These are phyloP conservation scores for Pomacea maculata DNA, from an alignment of 1,140 invertebrate genomes.

Conservation along the genomic window DNA sequence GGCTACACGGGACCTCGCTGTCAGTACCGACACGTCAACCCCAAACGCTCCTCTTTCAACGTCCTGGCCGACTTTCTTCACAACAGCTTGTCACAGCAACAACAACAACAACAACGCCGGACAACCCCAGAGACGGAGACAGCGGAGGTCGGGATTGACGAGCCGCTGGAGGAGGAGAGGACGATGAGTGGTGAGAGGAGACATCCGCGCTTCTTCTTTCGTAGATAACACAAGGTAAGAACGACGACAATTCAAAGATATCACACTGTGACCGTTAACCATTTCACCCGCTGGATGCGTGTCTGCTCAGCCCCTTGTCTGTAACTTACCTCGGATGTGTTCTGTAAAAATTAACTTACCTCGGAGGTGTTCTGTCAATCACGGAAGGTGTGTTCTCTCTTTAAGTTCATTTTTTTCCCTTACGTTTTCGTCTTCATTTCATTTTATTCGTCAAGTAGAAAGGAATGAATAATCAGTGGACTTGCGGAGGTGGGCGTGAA, in stretches of 20 bases:
- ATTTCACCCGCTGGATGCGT: too few relatives aligned
- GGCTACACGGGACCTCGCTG: conserved; percentile 22
- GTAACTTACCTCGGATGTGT: too few relatives aligned
- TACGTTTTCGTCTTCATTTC: too few relatives aligned
- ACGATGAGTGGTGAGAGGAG: neutral
- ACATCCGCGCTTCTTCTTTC: neutral
- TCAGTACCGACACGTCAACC: conserved; percentile 13
- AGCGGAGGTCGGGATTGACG: neutral
- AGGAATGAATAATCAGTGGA: too few relatives aligned
- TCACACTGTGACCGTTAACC: too few relatives aligned
- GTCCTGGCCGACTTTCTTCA: conserved; percentile 16
- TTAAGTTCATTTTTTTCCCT: neutral
- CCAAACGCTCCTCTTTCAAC: conserved; percentile 14
- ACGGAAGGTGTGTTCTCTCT: neutral
- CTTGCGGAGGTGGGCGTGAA: too few relatives aligned
- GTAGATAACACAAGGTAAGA: conserved; percentile 13
- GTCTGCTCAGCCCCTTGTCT: too few relatives aligned
- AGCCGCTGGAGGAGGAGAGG: too few relatives aligned
- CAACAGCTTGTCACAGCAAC: neutral
- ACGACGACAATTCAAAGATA: neutral
- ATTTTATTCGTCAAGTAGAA: too few relatives aligned
- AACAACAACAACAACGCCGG: neutral
- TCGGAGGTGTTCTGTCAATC: neutral
- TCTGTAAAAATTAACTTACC: neutral
- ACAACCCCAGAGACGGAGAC: neutral